A percentile compares a stretch with the other conserved stretches of the same genome.
These are phyloP conservation scores for Mystacides longicornis DNA, from an alignment of 2,888 invertebrate genomes.

Conservation along the genomic window DNA sequence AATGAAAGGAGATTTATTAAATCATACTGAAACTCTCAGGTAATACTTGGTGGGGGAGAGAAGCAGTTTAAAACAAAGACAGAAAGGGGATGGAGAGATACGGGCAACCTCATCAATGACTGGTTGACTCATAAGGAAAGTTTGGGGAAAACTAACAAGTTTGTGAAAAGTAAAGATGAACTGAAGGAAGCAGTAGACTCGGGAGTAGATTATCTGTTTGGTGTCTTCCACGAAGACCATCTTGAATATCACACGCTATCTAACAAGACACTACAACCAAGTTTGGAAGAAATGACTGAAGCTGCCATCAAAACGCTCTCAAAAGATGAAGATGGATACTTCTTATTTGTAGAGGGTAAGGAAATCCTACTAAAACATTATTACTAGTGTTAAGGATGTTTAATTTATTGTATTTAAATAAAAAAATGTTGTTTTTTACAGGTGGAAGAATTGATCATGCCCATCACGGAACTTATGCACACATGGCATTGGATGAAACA, in stretches of 20 bases:
- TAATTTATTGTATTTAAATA: neutral
- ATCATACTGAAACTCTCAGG: conserved; percentile 17
- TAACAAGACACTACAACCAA: conserved; percentile 41
- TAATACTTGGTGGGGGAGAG: conserved; percentile 53
- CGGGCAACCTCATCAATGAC: conserved; percentile 49
- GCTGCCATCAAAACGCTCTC: conserved; percentile 51
- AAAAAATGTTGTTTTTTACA: too few species aligned
- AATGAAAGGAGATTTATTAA: neutral
- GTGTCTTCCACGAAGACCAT: conserved; percentile 40
- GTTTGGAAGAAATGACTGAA: conserved; percentile 54
- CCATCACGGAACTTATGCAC: conserved; percentile 47
- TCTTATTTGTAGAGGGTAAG: conserved; percentile 51
- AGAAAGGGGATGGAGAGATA: conserved; percentile 47
- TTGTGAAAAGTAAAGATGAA: conserved; percentile 44
- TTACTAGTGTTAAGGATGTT: neutral
- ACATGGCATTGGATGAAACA: conserved; percentile 53
- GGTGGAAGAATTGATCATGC: conserved; percentile 50
- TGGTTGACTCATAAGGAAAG: conserved; percentile 44
- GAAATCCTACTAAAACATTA: too few species aligned
- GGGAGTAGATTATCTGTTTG: conserved; percentile 43
- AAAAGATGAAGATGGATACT: conserved; percentile 51
- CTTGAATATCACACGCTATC: conserved; percentile 43
- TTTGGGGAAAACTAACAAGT: conserved; percentile 31
- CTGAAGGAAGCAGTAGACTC: conserved; percentile 39
- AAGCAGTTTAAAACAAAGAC: conserved; percentile 41